Percentiles rank a stretch among this genome's conserved stretches.
Evolutionary conservation across 2,888 invertebrate species (phyloP).

Genomic region (Choreutis nemorana): DNA sequence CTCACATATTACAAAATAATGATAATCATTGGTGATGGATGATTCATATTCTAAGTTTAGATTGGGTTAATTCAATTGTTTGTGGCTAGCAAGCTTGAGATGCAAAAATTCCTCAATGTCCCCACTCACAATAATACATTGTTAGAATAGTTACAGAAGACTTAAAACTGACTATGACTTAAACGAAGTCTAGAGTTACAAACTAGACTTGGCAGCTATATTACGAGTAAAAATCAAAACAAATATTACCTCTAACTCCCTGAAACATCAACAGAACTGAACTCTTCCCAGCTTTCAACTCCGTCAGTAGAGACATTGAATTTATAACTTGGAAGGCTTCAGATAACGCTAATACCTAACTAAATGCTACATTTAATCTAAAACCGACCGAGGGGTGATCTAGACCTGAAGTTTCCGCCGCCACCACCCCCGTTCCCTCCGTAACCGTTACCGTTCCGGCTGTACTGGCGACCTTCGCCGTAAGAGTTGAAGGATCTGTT

Average conservation of each 20-base stretch:
- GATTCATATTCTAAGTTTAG: too few species aligned
- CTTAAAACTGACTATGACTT: not conserved
- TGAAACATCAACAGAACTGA: constrained; percentile 31
- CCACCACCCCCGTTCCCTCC: constrained; percentile 34
- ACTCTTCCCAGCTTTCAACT: constrained; percentile 57
- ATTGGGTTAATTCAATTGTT: too few species aligned
- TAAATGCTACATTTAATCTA: constrained; percentile 51
- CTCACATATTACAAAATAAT: too few species aligned
- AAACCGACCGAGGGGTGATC: constrained; percentile 57
- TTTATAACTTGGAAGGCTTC: constrained; percentile 64
- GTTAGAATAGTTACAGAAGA: not conserved
- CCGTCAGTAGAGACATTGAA: constrained; percentile 58
- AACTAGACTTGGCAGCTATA: too few species aligned
- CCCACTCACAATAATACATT: not conserved
- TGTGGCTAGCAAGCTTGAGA: too few species aligned
- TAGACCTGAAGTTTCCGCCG: constrained; percentile 61
- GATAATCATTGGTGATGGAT: too few species aligned
- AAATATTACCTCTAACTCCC: constrained; percentile 46
- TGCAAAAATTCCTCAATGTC: not conserved
- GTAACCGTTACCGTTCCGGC: constrained; percentile 25
- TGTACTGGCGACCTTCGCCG: constrained; percentile 26
- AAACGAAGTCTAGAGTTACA: too few species aligned
- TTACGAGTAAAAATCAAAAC: constrained; percentile 8
- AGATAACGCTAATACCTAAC: constrained; percentile 65
- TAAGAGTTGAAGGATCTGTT: constrained; percentile 67